A percentile compares a stretch with the other conserved stretches of the same genome.
These are phyloP conservation scores for Turritopsis rubra DNA, from an alignment of 30 jellyfish, hydroid and myxozoan genomes.

Conservation along the genomic window DNA sequence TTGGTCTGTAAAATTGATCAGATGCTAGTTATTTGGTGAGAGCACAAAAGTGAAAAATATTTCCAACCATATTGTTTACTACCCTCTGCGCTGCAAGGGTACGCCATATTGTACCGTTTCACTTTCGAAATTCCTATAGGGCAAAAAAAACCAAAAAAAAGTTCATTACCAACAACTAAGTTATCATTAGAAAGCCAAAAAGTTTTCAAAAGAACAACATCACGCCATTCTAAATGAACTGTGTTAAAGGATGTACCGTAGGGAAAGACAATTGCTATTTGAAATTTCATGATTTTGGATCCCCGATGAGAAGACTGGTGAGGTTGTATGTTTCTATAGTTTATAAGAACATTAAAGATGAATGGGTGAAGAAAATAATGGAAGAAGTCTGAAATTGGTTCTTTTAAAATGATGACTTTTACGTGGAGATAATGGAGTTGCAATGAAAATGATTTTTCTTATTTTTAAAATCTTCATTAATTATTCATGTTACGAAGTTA, in stretches of 20 bases:
- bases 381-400: not conserved
- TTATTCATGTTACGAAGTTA: not conserved
- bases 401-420: not conserved
- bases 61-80: too few relatives aligned
- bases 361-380: not conserved
- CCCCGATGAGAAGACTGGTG: not conserved
- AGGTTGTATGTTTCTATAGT: too few relatives aligned
- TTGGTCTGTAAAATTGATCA: too few relatives aligned
- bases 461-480: not conserved
- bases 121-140: too few relatives aligned
- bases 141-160: not conserved
- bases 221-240: not conserved
- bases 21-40: too few relatives aligned
- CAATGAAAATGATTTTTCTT: not conserved
- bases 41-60: too few relatives aligned
- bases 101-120: too few relatives aligned
- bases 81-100: too few relatives aligned
- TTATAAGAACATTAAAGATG: too few relatives aligned
- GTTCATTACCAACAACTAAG: not conserved
- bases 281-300: not conserved
- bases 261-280: not conserved
- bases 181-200: not conserved
- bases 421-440: not conserved
- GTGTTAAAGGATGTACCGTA: not conserved
- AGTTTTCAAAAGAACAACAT: not conserved